Conservation (phyloP, 2,113 vertebrate genomes). For the Chrysochloris asiatica region DNA sequence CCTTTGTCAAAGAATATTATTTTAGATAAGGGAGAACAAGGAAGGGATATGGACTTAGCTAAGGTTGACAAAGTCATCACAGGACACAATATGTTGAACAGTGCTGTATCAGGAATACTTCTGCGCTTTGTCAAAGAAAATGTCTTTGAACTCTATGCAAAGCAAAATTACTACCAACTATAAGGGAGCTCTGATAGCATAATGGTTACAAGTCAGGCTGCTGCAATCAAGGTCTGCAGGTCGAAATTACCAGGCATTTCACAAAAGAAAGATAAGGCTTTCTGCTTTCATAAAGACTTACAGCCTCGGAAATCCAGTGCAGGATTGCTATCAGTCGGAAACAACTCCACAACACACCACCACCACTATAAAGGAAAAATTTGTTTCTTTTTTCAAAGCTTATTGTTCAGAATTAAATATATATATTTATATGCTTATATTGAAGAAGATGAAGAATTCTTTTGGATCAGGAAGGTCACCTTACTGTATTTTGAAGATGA, state of each 20-base stretch:
- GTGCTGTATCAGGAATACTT: constrained; percentile 5
- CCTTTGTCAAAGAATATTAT: background rate
- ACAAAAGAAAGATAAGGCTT: too few species aligned
- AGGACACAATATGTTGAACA: background rate
- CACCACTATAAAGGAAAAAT: constrained; percentile 35
- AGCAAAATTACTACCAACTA: constrained; percentile 51
- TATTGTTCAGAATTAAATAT: constrained; percentile 58
- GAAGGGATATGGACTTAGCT: background rate
- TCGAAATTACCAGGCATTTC: too few species aligned
- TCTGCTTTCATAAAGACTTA: too few species aligned
- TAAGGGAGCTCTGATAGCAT: too few species aligned
- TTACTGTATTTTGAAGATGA: constrained; percentile 55
- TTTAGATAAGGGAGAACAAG: background rate
- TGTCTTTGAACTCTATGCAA: constrained; percentile 72
- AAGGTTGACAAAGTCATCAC: background rate
- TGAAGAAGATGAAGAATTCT: constrained; percentile 34
- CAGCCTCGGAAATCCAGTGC: too few species aligned
- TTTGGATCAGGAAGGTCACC: constrained; percentile 58
- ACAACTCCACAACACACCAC: too few species aligned
- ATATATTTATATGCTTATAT: background rate
- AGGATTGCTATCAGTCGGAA: too few species aligned
- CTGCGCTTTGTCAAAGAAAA: constrained; percentile 14
- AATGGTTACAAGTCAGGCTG: too few species aligned
- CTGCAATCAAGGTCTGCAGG: too few species aligned
- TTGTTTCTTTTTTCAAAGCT: constrained; percentile 62